Base-by-base conservation (phyloP, 1,140 invertebrate species). In the Gryllus bimaculatus region DNA sequence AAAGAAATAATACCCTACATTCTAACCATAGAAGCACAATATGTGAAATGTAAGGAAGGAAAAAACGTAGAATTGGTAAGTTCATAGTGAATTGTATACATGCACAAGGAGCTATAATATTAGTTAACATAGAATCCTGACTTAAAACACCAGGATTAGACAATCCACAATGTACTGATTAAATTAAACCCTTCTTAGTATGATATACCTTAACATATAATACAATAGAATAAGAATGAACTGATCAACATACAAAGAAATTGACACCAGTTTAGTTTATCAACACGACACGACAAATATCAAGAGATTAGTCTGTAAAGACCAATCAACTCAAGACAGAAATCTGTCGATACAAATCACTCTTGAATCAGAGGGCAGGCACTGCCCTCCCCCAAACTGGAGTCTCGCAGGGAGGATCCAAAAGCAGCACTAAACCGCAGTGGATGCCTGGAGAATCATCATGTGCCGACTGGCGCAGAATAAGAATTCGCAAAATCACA, bases 401-500 rank as follows among this genome's bases (percentile, higher is more conserved):
- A 77, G 76, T 77, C 76, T 54, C 21, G 47, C 48, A 79, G 26
- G 21, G 54, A 77, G 76, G 54, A 76, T 77, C 76, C 79, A 49
- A 80, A 26, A 80, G 75, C 54, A 77, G 75, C 79, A 80, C 26
- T 73, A 47, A 66, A 66, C 54, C 54, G 76, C 79, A 77, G 75
- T 77, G 76, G 66, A 73, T 77, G 48, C 47, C 48, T 49, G 47
- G 73, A 74, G 73, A 79, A 75, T 75, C 80, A 81, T 79, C 79
- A 74, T 48, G 73, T 73, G 80, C 78, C 76, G 66, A 79, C 73
- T 73, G 74, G 75, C 77, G 74, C 73, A 75, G 77, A 78, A 77
- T 81, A 73, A 75, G 48, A 76, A 76, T 74, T 79, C 80, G 77
- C 78, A 81, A 81, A 54, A 75, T 81, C 78, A 79, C 80, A 73